Conservation (phyloP, 2,113 vertebrate genomes). For the Anarrhichthys ocellatus region DNA sequence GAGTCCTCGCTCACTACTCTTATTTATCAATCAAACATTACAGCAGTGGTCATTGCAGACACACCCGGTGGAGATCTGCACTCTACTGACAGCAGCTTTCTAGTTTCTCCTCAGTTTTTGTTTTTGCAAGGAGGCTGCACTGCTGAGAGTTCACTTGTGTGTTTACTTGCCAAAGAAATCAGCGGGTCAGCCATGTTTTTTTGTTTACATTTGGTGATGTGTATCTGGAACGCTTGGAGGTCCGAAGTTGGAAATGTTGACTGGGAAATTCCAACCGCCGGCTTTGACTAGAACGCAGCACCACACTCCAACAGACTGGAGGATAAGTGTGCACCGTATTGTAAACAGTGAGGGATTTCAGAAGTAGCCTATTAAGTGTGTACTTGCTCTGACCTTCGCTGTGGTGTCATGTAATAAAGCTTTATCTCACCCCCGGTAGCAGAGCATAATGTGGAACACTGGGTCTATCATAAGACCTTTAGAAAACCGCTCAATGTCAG, state of each 20-base stretch:
- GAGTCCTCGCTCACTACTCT: neutral
- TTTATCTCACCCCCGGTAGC: neutral
- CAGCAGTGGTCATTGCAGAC: neutral
- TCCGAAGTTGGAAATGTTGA: too few species aligned
- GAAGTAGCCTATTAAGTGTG: neutral
- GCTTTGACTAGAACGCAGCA: too few species aligned
- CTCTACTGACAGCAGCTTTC: neutral
- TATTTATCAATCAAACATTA: neutral
- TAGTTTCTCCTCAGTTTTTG: neutral
- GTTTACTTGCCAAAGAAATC: neutral
- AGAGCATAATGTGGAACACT: neutral
- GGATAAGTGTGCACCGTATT: neutral
- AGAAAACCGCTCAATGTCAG: slow-evolving; percentile 11
- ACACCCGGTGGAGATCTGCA: neutral
- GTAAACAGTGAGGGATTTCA: neutral
- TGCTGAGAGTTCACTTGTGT: neutral
- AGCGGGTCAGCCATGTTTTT: neutral
- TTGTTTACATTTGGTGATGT: neutral
- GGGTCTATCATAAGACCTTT: slow-evolving; percentile 21
- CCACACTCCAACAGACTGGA: neutral
- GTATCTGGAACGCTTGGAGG: too few species aligned
- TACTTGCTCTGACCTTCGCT: neutral
- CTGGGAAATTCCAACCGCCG: too few species aligned
- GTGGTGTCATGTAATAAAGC: neutral
- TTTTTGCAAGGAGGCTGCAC: neutral